phyloP scores from a whole-genome alignment of 2,113 vertebrate species.

The Orthochromis malagaraziensis region DNA sequence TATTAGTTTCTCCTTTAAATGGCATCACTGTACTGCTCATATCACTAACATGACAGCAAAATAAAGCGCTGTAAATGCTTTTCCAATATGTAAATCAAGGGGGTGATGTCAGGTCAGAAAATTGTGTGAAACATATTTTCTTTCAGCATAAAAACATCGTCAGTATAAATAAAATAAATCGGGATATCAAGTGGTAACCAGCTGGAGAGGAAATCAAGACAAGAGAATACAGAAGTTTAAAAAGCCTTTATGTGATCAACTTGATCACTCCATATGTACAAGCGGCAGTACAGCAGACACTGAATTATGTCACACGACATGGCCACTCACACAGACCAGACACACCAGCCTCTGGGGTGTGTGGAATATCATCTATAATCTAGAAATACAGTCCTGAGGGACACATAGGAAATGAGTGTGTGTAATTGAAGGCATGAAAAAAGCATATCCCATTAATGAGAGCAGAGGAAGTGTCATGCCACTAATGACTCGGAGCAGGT shows the following conservation, averaged over 20 bases:
- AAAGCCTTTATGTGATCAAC: neutral
- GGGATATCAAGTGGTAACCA: neutral
- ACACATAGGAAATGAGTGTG: slow-evolving; percentile 52
- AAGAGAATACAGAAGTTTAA: neutral
- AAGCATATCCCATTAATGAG: slow-evolving; percentile 37
- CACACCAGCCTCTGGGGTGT: slow-evolving; percentile 10
- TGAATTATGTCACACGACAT: neutral
- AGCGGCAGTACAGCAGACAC: neutral
- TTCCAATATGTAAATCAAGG: neutral
- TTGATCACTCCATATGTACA: neutral
- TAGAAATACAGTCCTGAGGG: slow-evolving; percentile 40
- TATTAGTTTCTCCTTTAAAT: neutral
- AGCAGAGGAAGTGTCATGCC: slow-evolving; percentile 28
- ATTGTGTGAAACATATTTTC: neutral
- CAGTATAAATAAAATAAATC: neutral
- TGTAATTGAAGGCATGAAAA: slow-evolving; percentile 48
- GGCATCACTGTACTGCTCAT: neutral
- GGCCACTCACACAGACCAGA: slow-evolving; percentile 14
- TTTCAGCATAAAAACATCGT: neutral
- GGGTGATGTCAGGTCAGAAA: neutral
- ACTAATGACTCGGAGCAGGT: slow-evolving; percentile 11
- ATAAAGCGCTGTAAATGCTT: neutral
- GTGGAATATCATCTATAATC: slow-evolving; percentile 43
- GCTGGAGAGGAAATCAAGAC: neutral
- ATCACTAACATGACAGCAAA: neutral